Evolutionary conservation across 37 sponge, comb jelly and placozoan genomes (phyloP).

Genomic region (Oscarella lobularis): DNA sequence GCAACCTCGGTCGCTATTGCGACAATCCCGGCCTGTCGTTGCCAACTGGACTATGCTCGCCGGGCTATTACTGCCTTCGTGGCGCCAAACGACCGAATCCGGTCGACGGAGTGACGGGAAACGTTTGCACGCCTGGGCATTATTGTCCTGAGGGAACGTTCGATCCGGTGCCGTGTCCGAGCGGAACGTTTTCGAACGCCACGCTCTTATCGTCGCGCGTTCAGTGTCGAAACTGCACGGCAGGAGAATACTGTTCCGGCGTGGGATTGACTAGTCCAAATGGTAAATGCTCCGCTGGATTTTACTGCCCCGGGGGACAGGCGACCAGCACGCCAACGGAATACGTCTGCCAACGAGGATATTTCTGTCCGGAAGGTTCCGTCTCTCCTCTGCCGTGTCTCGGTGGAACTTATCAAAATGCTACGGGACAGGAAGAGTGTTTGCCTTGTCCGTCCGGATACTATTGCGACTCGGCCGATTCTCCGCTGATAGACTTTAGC

Average conservation of each 20-base stretch:
- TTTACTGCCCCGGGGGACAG: slow-evolving; percentile 24
- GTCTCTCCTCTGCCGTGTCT: slow-evolving; percentile 3
- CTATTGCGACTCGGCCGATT: slow-evolving; percentile 5
- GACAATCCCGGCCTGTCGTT: background rate
- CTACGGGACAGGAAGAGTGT: slow-evolving; percentile 5
- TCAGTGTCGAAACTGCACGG: slow-evolving; percentile 15
- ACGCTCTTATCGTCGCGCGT: background rate
- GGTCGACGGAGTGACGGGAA: slow-evolving; percentile 7
- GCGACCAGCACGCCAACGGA: slow-evolving; percentile 2
- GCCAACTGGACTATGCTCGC: background rate
- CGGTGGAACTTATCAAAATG: slow-evolving; percentile 8
- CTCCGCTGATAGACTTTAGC: slow-evolving; percentile 1
- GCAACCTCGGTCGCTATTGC: background rate
- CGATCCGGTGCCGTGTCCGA: background rate
- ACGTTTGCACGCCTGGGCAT: background rate
- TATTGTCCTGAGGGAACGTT: background rate
- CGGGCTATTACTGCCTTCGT: background rate
- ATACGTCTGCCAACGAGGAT: slow-evolving; percentile 10
- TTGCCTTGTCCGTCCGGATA: slow-evolving; percentile 17
- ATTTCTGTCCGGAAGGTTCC: slow-evolving; percentile 21
- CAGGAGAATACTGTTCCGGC: slow-evolving; percentile 17
- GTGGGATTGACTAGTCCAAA: background rate
- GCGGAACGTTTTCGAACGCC: slow-evolving; percentile 20
- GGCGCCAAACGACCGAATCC: background rate
- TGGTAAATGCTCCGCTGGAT: slow-evolving; percentile 16